Base-by-base conservation (phyloP, 1,140 invertebrate genomes). In the Rhopalosiphum maidis region DNA sequence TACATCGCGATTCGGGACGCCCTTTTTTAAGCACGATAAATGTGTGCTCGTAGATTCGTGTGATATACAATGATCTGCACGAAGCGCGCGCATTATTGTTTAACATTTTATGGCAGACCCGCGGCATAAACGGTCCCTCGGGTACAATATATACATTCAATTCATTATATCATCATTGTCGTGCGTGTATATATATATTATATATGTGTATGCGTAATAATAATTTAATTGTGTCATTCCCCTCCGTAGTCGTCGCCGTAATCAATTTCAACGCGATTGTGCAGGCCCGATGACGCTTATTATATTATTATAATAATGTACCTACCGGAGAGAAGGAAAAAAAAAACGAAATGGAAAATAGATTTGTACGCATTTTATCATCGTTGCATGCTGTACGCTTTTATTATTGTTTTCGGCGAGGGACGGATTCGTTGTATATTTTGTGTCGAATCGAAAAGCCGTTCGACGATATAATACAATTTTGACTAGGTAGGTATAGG, bases 91-190 rank as follows among this genome's bases (percentile, higher is more conserved):
- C 35, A 35, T 89, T 35, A 85, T 43, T 85, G 83, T 85, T 85
- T 43, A 86, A 86, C 85, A 43, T 46, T 68, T 68, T 86, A 54
- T 55, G 87, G 35, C 48, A 22, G 35, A 86, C 85, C 5, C 43
- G 87, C 48, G 87, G 43, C 43, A 87, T 55, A 37, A 89, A 89
- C 51, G 48, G n/a, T 89, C 48, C 87, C 87, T 55, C 87, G 87
- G n/a, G 35, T 55, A 55, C 48, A 37, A 89, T 37, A 21, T 30
- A 68, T n/a, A n/a, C 5, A n/a, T 68, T n/a, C 60, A 22, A 68
- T 68, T 68, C 60, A 68, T 68, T 68, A 68, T 68, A 68, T 68
- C 60, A n/a, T 68, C 60, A n/a, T 68, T 68, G 60, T 68, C 60
- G 60, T 30, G 11, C 15, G 11, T 60, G 21, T 6, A 30, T 18